Evolutionary conservation across 2,888 invertebrate species (phyloP), one percentile per base, ranked within the genome.

Genomic region (Dryadula phaetusa): DNA sequence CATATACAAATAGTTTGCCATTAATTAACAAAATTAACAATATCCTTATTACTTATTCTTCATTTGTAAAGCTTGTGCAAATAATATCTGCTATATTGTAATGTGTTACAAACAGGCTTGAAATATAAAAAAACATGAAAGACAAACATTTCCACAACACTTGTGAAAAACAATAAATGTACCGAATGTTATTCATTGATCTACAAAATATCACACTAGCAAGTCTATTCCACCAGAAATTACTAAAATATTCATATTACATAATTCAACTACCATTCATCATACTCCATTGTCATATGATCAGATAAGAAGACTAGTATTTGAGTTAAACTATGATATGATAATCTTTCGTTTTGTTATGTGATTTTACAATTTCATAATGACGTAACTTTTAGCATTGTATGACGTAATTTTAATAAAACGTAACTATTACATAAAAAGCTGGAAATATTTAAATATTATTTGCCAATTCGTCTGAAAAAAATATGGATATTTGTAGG

Each of bases 321-420:
- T 44, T 42, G 44, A 54, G 46, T 47, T 53, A 66, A 54, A 62
- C 49, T 44, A 46, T 46, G 53, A 56, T 44, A 34, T 46, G 63
- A 56, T 56, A 56, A 56, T 56, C 37, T 25, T 56, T 20, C 37
- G 22, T 22, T n/a, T 40, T 37, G 40, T n/a, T 22, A 20, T 20
- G 16, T 34, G 32, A 54, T 64, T 34, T 25, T 16, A 22, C 14
- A 14, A 14, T 47, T 37, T 54, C 16, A 28, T 40, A 37, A 3
- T 58, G 49, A 37, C 18, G 42, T 42, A 40, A 32, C 7, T 32
- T 32, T 52, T n/a, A 32, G 8, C 16, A 16, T 6, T 25, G 6
- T 25, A 47, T 47, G 25, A 28, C 4, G 7, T 0, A 16, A 28
- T 32, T 6, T 7, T n/a, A n/a, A 7, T n/a, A 25, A 12, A 12